A percentile compares a stretch with the other conserved stretches of the same genome.
phyloP scores from a whole-genome alignment of 2,797 vertebrate genomes.

The Furcifer pardalis region DNA sequence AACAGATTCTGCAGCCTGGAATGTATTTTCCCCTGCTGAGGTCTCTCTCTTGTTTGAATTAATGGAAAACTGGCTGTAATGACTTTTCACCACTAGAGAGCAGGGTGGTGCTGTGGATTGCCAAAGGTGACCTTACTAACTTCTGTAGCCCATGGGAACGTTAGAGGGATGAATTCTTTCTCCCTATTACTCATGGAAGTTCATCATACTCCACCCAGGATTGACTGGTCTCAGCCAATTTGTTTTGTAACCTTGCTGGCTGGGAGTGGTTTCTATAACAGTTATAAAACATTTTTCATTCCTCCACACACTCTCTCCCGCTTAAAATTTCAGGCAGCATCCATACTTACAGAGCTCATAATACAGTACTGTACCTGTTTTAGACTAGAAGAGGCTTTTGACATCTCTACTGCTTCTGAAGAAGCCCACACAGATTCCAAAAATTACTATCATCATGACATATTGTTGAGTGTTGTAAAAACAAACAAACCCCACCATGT shows the following conservation, averaged over 20 bases:
- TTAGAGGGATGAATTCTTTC: neutral
- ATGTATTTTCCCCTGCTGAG: too few relatives aligned
- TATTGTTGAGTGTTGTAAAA: neutral
- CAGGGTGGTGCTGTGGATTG: constrained; percentile 34
- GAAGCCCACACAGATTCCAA: neutral
- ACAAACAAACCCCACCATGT: neutral
- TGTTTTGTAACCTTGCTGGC: constrained; percentile 9
- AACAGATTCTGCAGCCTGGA: too few relatives aligned
- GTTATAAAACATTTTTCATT: constrained; percentile 37
- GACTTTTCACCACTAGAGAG: constrained; percentile 56
- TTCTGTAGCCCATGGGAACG: neutral
- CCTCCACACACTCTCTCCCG: too few relatives aligned
- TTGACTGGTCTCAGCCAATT: neutral
- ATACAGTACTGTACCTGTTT: neutral
- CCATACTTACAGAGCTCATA: neutral
- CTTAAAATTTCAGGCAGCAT: neutral
- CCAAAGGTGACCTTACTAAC: accelerated
- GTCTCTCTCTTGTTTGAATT: too few relatives aligned
- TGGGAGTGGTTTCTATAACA: constrained; percentile 33
- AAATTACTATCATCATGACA: neutral
- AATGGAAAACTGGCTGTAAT: constrained; percentile 11
- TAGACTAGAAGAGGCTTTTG: neutral
- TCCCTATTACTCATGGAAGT: neutral
- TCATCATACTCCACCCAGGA: neutral
- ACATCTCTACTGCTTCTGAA: neutral